Base-by-base conservation (phyloP, 92 coral and sea anemone genomes). In the Umimayanthus chanpuru region DNA sequence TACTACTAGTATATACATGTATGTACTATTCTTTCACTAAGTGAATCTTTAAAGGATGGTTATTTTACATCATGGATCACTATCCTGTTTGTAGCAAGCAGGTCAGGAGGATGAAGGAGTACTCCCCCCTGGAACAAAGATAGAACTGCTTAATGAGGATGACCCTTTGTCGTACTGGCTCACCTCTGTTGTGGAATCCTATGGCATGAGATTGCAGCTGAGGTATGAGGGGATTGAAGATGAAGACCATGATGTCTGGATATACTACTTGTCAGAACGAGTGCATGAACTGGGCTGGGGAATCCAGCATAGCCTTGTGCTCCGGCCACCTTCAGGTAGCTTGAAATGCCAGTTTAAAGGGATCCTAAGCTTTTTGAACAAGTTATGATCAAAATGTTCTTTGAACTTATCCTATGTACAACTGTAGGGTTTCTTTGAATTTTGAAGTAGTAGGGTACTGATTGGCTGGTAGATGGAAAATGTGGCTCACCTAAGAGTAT, bases 201-300 rank as follows among this genome's bases (percentile, higher is more conserved):
- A 88, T 92, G 98, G 98, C 15, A 74, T 92, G 89, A 68, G 98
- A 80, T 81, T 95, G 3, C 93, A 92, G 49, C 79, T 95, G 50
- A 85, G 96, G 49, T 91, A 87, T 49, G 94, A 89, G 68, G 98
- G 98, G 26, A 88, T 80, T 21, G 89, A 82, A 36, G 86, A 81
- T 68, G 94, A 93, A 55, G 90, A 85, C 26, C 76, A 88, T 14
- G 98, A 93, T 73, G 43, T 88, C n/a, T 95, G 98, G 98, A 92
- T 89, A n/a, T 90, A 95, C 39, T 90, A 84, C 85, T 66, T 91
- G 80, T 88, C 96, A 4, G 92, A 95, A n/a, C 85, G 81, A 23
- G 87, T 95, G 21, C 98, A 95, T 53, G 92, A 89, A 26, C 81
- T 95, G 18, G 98, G 98, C 28, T 95, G 96, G 96, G 93, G 98